phyloP scores from a whole-genome alignment of 1,140 invertebrate genomes.

The Sweltsa coloradensis region DNA sequence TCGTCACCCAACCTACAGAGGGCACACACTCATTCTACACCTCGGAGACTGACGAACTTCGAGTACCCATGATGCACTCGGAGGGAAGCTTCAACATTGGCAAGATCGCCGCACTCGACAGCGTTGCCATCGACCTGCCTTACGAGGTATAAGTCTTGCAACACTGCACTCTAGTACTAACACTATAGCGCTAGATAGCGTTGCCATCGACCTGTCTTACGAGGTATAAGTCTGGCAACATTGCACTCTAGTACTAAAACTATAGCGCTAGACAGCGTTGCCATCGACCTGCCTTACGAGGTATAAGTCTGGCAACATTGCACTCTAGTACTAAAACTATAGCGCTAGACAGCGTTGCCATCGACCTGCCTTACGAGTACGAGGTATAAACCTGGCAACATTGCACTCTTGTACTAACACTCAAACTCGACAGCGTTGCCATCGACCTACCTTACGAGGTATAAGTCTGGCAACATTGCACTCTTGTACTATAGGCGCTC shows the following conservation, averaged over 20 bases:
- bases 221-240: conserved; percentile 28
- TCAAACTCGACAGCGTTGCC: conserved; percentile 35
- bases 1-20: conserved; percentile 25
- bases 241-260: not conserved
- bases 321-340: not conserved
- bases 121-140: conserved; percentile 39
- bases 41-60: conserved; percentile 37
- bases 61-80: conserved; percentile 39
- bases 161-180: not conserved
- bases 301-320: conserved; percentile 25
- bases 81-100: conserved; percentile 36
- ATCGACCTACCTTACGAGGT: conserved; percentile 43
- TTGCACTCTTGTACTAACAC: not conserved
- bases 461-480: conserved; percentile 16
- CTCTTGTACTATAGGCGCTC: not conserved
- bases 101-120: conserved; percentile 37
- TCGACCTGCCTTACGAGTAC: conserved; percentile 37
- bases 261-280: conserved; percentile 35
- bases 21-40: conserved; percentile 38
- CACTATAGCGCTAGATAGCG: conserved; percentile 34
- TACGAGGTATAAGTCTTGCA: conserved; percentile 34
- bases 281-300: conserved; percentile 42
- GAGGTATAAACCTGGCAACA: conserved; percentile 28
- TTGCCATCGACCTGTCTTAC: conserved; percentile 42
- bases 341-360: conserved; percentile 38